Evolutionary conservation across 2,113 vertebrate genomes (phyloP).

Genomic region (Zosterops borbonicus): DNA sequence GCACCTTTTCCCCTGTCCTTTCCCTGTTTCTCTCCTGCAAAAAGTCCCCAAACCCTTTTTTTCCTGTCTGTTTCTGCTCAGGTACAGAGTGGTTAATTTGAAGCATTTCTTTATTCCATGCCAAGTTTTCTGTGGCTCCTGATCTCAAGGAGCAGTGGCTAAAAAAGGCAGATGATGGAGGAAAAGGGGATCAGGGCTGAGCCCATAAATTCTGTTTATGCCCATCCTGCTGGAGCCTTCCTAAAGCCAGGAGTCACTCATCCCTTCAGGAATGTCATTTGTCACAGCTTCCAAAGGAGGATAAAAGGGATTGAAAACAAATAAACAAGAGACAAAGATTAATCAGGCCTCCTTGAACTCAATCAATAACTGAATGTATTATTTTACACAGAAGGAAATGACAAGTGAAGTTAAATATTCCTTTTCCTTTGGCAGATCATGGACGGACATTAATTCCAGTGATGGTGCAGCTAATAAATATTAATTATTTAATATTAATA

Average conservation of each 20-base stretch:
- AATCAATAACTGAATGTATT: not conserved
- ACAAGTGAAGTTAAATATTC: not conserved
- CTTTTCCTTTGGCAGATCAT: not conserved
- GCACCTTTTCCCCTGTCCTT: not conserved
- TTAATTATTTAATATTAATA: too few species aligned
- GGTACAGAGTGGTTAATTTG: accelerated
- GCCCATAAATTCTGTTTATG: not conserved
- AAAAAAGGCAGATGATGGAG: not conserved
- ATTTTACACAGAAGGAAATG: not conserved
- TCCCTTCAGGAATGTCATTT: not conserved
- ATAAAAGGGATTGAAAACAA: not conserved
- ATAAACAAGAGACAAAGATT: not conserved
- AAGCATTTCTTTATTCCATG: not conserved
- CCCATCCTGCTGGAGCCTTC: not conserved
- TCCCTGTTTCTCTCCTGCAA: not conserved
- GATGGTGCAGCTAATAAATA: not conserved
- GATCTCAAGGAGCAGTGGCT: not conserved
- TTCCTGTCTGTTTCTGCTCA: not conserved
- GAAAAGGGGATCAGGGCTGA: not conserved
- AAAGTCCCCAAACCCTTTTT: not conserved
- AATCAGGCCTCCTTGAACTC: not conserved
- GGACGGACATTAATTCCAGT: not conserved
- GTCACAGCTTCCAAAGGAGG: not conserved
- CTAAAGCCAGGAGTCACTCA: not conserved
- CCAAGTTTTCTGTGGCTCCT: not conserved